Percentiles rank a stretch among this genome's conserved stretches.
Conservation (phyloP, 2,888 invertebrate genomes). For the Trissoscelio sp. region DNA sequence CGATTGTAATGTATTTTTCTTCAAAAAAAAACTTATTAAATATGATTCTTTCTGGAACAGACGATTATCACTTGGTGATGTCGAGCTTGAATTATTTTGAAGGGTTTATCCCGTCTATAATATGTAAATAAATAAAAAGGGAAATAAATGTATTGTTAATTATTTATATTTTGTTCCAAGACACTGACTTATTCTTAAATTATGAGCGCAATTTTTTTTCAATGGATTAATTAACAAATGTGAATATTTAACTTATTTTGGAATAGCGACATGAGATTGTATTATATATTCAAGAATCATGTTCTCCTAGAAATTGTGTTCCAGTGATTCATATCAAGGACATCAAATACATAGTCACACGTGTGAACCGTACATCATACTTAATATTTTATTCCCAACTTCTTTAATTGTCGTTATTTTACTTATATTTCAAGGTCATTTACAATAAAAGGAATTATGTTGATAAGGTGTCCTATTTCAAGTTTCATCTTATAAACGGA, state of each 20-base stretch:
- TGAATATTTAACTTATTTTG: constrained; percentile 21
- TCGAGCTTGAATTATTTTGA: too few species aligned
- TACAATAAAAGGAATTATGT: constrained; percentile 6
- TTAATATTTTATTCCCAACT: constrained; percentile 40
- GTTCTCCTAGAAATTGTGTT: constrained; percentile 31
- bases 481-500: neutral
- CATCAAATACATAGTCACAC: constrained; percentile 34
- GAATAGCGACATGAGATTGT: constrained; percentile 1
- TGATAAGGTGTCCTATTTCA: constrained; percentile 8
- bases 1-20: too few species aligned
- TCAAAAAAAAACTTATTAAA: too few species aligned
- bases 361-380: constrained; percentile 41
- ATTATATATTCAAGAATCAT: constrained; percentile 12
- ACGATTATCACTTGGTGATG: too few species aligned
- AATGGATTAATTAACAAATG: neutral
- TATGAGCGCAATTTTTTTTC: neutral
- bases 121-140: too few species aligned
- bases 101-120: too few species aligned
- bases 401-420: constrained; percentile 39
- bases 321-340: constrained; percentile 46
- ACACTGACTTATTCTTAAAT: too few species aligned
- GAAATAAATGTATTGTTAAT: too few species aligned
- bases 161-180: too few species aligned
- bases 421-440: constrained; percentile 25
- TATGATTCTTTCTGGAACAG: too few species aligned